These are phyloP conservation scores for Catamblyrhynchus diadema DNA, from an alignment of 2,797 vertebrate species.

Conservation along the genomic window DNA sequence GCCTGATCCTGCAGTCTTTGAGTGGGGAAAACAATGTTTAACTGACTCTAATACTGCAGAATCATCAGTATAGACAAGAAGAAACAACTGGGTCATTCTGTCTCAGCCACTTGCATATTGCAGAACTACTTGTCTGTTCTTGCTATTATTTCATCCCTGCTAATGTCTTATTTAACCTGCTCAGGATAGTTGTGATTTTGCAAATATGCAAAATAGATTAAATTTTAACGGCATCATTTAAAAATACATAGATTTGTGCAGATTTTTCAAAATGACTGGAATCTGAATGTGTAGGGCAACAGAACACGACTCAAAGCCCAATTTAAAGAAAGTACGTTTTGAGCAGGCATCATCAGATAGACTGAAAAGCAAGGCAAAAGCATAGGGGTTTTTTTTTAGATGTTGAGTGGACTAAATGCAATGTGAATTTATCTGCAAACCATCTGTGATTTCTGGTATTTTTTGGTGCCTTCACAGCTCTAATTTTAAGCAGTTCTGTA, in stretches of 20 bases:
- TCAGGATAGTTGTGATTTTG: slow-evolving; percentile 52
- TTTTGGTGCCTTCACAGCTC: slow-evolving; percentile 75
- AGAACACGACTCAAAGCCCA: slow-evolving; percentile 73
- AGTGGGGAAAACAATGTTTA: background rate
- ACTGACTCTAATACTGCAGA: slow-evolving; percentile 25
- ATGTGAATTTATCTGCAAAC: slow-evolving; percentile 76
- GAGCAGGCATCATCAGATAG: slow-evolving; percentile 73
- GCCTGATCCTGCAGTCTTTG: background rate
- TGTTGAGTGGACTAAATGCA: slow-evolving; percentile 75
- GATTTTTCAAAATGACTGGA: slow-evolving; percentile 62
- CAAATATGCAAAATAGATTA: slow-evolving; percentile 63
- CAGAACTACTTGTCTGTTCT: slow-evolving; percentile 18
- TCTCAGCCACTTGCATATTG: slow-evolving; percentile 43
- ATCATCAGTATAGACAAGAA: slow-evolving; percentile 16
- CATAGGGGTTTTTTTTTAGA: slow-evolving; percentile 67
- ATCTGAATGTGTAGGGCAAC: slow-evolving; percentile 64
- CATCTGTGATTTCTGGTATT: slow-evolving; percentile 80
- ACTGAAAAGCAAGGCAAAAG: slow-evolving; percentile 72
- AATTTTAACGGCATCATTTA: slow-evolving; percentile 59
- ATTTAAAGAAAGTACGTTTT: slow-evolving; percentile 71
- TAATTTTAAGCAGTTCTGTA: slow-evolving; percentile 80
- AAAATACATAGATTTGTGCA: slow-evolving; percentile 67
- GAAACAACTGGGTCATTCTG: slow-evolving; percentile 55
- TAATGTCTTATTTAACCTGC: slow-evolving; percentile 69
- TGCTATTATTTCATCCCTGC: slow-evolving; percentile 22